Evolutionary conservation across 2,113 vertebrate species (phyloP).

Genomic region (Shinisaurus crocodilurus): DNA sequence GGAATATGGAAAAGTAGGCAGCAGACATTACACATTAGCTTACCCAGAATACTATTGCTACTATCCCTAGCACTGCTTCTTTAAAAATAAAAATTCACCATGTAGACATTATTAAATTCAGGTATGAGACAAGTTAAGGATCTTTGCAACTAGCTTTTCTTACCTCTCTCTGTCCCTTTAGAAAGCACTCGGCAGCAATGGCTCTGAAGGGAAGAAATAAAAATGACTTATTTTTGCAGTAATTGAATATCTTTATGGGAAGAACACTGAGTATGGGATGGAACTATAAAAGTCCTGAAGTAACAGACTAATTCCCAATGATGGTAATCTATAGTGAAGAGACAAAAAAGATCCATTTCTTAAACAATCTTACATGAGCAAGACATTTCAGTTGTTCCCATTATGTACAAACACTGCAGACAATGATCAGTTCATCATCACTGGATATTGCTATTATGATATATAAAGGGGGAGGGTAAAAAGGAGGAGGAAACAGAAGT

Average conservation of each 20-base stretch:
- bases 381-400: conserved; percentile 77
- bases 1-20: not conserved
- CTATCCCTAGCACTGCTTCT: not conserved
- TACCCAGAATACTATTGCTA: not conserved
- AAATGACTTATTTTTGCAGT: conserved; percentile 77
- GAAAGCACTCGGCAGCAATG: conserved; percentile 90
- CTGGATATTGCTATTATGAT: conserved; percentile 73
- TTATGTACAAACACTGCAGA: conserved; percentile 78
- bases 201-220: conserved; percentile 86
- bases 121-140: not conserved
- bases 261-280: conserved; percentile 79
- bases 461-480: conserved; percentile 74
- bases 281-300: conserved; percentile 78
- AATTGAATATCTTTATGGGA: conserved; percentile 66
- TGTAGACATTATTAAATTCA: not conserved
- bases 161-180: conserved; percentile 91
- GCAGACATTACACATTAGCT: not conserved
- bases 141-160: conserved; percentile 25
- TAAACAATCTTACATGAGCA: conserved; percentile 78
- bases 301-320: conserved; percentile 79
- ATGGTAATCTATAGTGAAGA: conserved; percentile 78
- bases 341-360: conserved; percentile 80
- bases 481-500: conserved; percentile 73
- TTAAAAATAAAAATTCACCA: not conserved
- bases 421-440: conserved; percentile 79